phyloP scores from a whole-genome alignment of 64 coral and sea anemone genomes.

The Porites australiensis region DNA sequence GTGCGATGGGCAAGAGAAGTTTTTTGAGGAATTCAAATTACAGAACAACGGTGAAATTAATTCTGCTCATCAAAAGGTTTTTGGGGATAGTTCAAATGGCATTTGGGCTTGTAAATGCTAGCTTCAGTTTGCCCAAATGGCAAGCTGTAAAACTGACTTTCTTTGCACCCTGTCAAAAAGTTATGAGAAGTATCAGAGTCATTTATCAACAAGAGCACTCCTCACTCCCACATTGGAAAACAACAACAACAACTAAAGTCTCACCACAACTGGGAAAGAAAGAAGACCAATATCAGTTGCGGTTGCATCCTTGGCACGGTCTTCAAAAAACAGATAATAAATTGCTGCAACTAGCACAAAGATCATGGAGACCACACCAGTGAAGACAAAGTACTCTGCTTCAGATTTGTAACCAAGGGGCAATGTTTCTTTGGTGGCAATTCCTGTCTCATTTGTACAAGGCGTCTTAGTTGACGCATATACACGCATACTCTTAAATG shows the following conservation, averaged over 20 bases:
- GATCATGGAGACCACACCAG: slow-evolving; percentile 85
- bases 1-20: too few relatives aligned
- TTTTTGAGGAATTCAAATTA: too few relatives aligned
- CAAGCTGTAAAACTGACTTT: too few relatives aligned
- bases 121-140: too few relatives aligned
- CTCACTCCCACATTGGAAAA: not conserved
- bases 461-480: not conserved
- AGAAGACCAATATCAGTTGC: slow-evolving; percentile 86
- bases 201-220: too few relatives aligned
- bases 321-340: slow-evolving; percentile 91
- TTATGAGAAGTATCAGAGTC: too few relatives aligned
- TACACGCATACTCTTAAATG: slow-evolving; percentile 6
- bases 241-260: not conserved
- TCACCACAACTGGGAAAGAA: slow-evolving; percentile 90
- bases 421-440: not conserved
- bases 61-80: too few relatives aligned
- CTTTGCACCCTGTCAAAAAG: too few relatives aligned
- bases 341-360: slow-evolving; percentile 67
- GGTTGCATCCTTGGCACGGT: slow-evolving; percentile 72
- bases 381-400: slow-evolving; percentile 92
- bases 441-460: not conserved
- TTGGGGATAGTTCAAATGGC: too few relatives aligned
- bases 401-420: slow-evolving; percentile 70
- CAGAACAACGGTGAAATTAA: too few relatives aligned
- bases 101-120: too few relatives aligned